Conservation (phyloP, 2,888 invertebrate genomes). For the Xylota sylvarum region DNA sequence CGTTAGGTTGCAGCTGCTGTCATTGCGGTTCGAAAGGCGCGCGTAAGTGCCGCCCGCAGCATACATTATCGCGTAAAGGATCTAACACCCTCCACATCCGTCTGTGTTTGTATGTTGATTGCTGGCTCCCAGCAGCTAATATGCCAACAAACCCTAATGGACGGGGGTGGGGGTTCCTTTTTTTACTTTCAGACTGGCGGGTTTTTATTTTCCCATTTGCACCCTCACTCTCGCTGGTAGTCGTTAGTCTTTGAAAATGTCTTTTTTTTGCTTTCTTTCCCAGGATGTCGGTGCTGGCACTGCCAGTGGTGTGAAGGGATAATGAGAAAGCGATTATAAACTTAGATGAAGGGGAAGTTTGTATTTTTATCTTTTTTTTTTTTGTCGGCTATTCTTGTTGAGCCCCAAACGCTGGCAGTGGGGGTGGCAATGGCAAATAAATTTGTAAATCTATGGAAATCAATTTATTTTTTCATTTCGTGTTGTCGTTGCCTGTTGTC, state of each 20-base stretch:
- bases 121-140: constrained; percentile 61
- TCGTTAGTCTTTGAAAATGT: constrained; percentile 48
- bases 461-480: constrained; percentile 72
- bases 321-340: constrained; percentile 77
- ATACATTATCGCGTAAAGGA: constrained; percentile 39
- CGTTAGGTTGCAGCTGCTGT: constrained; percentile 54
- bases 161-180: not conserved
- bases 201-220: constrained; percentile 71
- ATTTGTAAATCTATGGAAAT: constrained; percentile 77
- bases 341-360: constrained; percentile 55
- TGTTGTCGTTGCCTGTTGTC: constrained; percentile 37
- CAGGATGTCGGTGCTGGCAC: not conserved
- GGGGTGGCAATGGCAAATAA: constrained; percentile 59
- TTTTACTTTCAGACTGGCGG: constrained; percentile 35
- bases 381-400: constrained; percentile 24
- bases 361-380: constrained; percentile 23
- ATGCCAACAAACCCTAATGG: constrained; percentile 55
- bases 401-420: constrained; percentile 51
- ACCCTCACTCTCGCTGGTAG: constrained; percentile 20
- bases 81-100: not conserved
- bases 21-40: constrained; percentile 41
- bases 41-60: constrained; percentile 36
- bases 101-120: constrained; percentile 57
- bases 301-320: constrained; percentile 44
- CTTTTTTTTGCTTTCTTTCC: constrained; percentile 29